phyloP scores from a whole-genome alignment of 2,113 vertebrate genomes.

The Ciconia boyciana region DNA sequence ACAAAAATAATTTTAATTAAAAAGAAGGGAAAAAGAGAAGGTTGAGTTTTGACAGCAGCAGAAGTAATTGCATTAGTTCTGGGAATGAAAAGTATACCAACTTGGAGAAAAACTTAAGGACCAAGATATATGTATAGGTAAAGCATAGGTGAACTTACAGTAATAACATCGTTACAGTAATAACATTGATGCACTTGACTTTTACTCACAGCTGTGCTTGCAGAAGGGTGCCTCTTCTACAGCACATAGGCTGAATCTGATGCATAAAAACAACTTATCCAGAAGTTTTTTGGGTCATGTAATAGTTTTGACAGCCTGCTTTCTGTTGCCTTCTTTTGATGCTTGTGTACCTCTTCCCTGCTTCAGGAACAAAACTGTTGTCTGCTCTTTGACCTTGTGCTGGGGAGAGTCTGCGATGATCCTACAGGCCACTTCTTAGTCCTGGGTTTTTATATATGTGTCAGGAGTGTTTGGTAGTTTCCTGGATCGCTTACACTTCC shows the following conservation, averaged over 20 bases:
- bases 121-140: background rate
- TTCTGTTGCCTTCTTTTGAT: background rate
- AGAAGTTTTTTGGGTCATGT: background rate
- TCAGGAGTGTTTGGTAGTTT: background rate
- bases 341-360: background rate
- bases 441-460: background rate
- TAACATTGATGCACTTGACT: background rate
- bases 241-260: background rate
- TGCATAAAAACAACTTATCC: background rate
- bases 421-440: background rate
- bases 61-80: background rate
- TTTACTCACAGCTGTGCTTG: background rate
- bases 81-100: background rate
- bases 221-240: background rate
- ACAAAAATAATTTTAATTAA: background rate
- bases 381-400: background rate
- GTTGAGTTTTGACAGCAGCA: background rate
- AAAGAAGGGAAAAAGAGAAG: background rate
- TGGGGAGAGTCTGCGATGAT: rapidly evolving
- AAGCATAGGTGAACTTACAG: background rate
- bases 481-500: background rate
- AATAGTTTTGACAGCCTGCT: background rate
- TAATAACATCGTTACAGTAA: background rate
- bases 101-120: background rate
- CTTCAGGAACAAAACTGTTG: background rate